phyloP scores from a whole-genome alignment of 2,113 vertebrate species.

The Onychostruthus taczanowskii region DNA sequence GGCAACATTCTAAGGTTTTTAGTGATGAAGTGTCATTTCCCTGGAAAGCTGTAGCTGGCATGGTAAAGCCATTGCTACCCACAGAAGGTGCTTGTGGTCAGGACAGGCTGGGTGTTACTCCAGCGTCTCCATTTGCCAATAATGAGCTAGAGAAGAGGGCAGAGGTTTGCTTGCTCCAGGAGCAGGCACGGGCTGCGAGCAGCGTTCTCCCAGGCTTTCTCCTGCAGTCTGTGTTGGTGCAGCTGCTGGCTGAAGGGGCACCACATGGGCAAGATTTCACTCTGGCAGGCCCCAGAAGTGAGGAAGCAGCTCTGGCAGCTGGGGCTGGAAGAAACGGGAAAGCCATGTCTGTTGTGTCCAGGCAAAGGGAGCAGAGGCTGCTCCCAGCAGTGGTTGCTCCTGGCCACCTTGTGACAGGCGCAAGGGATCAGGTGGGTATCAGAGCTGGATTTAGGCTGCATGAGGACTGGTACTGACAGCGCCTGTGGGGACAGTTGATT shows the following conservation, averaged over 20 bases:
- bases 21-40: neutral
- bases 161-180: neutral
- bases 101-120: neutral
- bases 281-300: neutral
- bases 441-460: neutral
- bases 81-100: neutral
- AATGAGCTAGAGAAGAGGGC: neutral
- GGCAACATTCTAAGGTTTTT: neutral
- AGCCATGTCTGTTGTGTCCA: rapidly evolving
- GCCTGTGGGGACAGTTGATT: neutral
- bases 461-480: neutral
- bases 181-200: neutral
- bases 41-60: neutral
- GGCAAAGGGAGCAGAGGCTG: neutral
- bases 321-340: neutral
- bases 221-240: neutral
- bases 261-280: neutral
- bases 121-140: neutral
- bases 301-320: neutral
- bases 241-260: neutral
- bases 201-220: neutral
- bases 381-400: neutral
- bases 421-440: neutral
- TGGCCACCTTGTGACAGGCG: neutral
- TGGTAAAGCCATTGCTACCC: neutral